Conservation (phyloP, 37 sponge, comb jelly and placozoan species). For the Diacarnus erythraeanus region DNA sequence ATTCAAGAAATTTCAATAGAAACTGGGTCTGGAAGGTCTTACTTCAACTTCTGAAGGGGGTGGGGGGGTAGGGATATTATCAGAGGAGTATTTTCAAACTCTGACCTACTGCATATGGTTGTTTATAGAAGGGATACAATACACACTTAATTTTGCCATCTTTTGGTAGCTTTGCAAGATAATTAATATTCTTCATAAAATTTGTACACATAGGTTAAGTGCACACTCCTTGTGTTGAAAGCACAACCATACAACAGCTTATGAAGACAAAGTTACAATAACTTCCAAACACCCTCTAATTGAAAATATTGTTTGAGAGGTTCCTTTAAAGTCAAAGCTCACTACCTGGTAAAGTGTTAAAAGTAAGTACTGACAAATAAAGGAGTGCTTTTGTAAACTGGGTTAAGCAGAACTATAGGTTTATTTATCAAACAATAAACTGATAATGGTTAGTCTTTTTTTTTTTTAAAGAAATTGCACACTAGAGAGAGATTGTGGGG, state of each 20-base stretch:
- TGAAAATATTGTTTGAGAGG: no score
- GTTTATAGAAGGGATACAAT: background rate
- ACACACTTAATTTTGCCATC: background rate
- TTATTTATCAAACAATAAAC: conserved; percentile 23
- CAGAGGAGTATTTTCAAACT: background rate
- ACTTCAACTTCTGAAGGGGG: background rate
- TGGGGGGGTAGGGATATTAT: background rate
- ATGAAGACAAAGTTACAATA: no score
- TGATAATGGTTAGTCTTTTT: conserved; percentile 12
- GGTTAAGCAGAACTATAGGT: conserved; percentile 33
- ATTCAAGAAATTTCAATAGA: no score
- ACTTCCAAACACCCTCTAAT: no score
- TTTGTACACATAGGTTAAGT: background rate
- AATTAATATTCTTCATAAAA: background rate
- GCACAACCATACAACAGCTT: background rate
- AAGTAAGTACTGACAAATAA: conserved; percentile 71
- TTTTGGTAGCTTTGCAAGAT: no score
- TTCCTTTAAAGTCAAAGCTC: no score
- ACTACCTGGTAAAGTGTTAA: no score
- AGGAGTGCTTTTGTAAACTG: conserved; percentile 66
- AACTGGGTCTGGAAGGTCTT: no score
- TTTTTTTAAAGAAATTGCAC: background rate
- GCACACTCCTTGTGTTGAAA: conserved; percentile 35
- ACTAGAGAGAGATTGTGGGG: background rate
- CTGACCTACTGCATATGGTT: background rate